Conservation (phyloP, 2,113 vertebrate species). For the Irena cyanogastra region DNA sequence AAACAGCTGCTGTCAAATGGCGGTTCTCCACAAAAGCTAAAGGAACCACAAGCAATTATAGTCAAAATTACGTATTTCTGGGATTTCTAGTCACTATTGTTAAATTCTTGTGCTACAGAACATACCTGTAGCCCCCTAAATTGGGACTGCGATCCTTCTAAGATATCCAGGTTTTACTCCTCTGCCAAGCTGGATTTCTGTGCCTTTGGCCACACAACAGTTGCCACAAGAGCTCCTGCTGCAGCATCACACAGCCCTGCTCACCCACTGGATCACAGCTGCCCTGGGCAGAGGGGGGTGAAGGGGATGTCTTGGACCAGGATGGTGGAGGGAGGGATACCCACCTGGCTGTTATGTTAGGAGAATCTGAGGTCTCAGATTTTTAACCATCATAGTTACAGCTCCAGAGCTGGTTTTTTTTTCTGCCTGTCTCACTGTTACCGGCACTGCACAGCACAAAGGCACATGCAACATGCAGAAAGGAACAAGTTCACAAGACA, state of each 20-base stretch:
- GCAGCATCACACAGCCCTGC: not conserved
- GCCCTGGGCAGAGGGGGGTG: not conserved
- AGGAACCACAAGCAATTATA: not conserved
- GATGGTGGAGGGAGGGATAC: not conserved
- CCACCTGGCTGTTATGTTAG: not conserved
- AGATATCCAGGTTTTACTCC: not conserved
- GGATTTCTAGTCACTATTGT: not conserved
- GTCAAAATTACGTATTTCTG: not conserved
- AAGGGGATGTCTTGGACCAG: not conserved
- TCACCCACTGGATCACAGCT: not conserved
- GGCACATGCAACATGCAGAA: not conserved
- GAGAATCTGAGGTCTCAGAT: not conserved
- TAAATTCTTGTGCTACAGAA: not conserved
- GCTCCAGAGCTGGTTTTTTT: fast-evolving
- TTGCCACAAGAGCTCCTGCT: not conserved
- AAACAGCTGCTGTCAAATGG: not conserved
- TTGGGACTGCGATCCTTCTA: not conserved
- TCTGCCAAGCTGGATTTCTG: not conserved
- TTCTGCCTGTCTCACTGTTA: not conserved
- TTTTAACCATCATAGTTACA: not conserved
- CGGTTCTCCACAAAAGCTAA: not conserved
- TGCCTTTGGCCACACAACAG: not conserved
- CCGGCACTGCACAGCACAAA: not conserved
- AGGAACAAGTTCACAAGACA: not conserved
- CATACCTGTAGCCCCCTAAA: not conserved